These are phyloP conservation scores for Drosophila putrida DNA, from an alignment of 2,888 invertebrate species.

Conservation along the genomic window DNA sequence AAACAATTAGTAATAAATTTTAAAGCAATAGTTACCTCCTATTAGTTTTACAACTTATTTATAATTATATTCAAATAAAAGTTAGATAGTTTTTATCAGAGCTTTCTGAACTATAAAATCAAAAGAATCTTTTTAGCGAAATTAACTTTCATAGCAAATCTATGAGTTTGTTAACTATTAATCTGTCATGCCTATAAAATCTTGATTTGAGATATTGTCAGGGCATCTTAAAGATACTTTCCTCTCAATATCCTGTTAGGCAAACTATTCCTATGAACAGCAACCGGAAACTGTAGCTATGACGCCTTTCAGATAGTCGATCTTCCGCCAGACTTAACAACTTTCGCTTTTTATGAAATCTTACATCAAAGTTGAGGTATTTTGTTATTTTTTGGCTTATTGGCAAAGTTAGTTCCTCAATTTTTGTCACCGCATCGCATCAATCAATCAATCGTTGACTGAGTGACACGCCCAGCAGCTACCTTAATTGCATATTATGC, in stretches of 20 bases:
- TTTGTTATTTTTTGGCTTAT: slow-evolving; percentile 14
- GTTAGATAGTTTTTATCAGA: not conserved
- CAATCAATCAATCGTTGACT: slow-evolving; percentile 28
- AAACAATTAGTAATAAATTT: not conserved
- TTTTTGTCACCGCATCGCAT: slow-evolving; percentile 27
- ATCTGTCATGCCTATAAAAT: too few relatives aligned
- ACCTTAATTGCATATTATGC: slow-evolving; percentile 32
- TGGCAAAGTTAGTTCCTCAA: slow-evolving; percentile 24
- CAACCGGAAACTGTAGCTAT: not conserved
- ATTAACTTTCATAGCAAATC: not conserved
- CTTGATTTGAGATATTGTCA: too few relatives aligned
- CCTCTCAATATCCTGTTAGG: not conserved
- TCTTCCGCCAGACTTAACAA: slow-evolving; percentile 15
- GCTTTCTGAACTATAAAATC: too few relatives aligned
- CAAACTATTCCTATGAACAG: not conserved
- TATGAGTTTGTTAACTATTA: not conserved
- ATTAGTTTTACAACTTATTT: not conserved
- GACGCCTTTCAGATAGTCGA: not conserved
- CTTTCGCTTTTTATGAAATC: slow-evolving; percentile 33
- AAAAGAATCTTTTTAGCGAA: not conserved
- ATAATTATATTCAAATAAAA: not conserved
- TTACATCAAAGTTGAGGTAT: slow-evolving; percentile 6
- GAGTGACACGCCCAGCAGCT: slow-evolving; percentile 20
- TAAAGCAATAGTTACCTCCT: too few relatives aligned
- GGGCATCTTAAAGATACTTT: not conserved